These are phyloP conservation scores for Phasianus colchicus DNA, from an alignment of 2,113 vertebrate species.

Conservation along the genomic window DNA sequence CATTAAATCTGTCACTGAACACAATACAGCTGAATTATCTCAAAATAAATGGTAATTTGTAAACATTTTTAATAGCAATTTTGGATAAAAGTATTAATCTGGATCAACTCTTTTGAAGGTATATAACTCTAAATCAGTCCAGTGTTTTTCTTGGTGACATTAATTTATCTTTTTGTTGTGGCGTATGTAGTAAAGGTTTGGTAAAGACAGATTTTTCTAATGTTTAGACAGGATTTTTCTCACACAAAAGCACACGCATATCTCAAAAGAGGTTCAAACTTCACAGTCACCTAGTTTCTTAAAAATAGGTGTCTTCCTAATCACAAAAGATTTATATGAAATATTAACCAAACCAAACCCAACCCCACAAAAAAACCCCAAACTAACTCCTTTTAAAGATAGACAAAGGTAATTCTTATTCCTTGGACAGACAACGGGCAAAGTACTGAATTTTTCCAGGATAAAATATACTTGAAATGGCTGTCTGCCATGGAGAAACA, in stretches of 20 bases:
- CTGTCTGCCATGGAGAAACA: constrained; percentile 6
- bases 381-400: neutral
- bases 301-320: neutral
- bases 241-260: neutral
- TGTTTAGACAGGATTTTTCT: neutral
- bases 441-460: constrained; percentile 8
- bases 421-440: neutral
- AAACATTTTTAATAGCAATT: neutral
- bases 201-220: neutral
- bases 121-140: neutral
- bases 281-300: neutral
- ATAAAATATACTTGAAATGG: neutral
- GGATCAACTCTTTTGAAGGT: neutral
- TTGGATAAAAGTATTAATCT: constrained; percentile 14
- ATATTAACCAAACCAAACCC: neutral
- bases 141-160: neutral
- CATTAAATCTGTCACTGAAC: constrained; percentile 55
- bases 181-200: neutral
- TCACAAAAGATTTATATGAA: neutral
- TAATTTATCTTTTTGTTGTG: neutral
- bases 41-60: constrained; percentile 31
- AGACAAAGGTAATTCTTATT: neutral
- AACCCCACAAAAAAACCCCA: no score
- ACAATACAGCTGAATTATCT: constrained; percentile 53
- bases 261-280: neutral